phyloP scores from a whole-genome alignment of 2,113 vertebrate species.

The Macroglossus sobrinus region DNA sequence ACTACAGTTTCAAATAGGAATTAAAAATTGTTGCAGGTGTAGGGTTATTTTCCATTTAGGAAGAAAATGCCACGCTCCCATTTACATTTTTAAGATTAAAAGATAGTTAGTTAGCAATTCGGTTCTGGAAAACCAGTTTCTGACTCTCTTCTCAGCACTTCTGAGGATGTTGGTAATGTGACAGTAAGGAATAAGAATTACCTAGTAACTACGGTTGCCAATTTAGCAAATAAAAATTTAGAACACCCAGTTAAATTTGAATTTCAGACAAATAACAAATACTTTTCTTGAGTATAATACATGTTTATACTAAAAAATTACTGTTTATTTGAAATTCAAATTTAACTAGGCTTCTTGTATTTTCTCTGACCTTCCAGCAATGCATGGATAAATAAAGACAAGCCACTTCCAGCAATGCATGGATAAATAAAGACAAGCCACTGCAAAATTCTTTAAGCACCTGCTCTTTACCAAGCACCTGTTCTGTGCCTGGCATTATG shows the following conservation, averaged over 20 bases:
- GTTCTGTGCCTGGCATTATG: neutral
- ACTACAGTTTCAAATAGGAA: neutral
- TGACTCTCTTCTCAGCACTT: neutral
- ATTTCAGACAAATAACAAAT: neutral
- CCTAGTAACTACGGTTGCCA: neutral
- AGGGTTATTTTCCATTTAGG: neutral
- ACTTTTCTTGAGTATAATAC: neutral
- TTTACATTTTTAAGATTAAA: conserved; percentile 38
- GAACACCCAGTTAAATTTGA: neutral
- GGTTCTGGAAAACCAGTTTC: neutral
- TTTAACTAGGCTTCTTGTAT: neutral
- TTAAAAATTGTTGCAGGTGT: neutral
- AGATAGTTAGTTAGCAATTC: neutral
- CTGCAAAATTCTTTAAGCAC: neutral
- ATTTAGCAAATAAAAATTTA: neutral
- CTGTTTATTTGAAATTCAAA: neutral
- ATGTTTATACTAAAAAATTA: neutral
- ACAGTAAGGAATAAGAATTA: neutral
- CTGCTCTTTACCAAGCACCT: neutral
- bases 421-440: neutral
- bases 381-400: neutral
- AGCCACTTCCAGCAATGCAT: too few relatives aligned
- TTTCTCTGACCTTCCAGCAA: neutral
- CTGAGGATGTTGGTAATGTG: neutral
- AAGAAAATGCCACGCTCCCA: neutral